Conservation (phyloP, 1,140 invertebrate species). For the Spodoptera litura region DNA sequence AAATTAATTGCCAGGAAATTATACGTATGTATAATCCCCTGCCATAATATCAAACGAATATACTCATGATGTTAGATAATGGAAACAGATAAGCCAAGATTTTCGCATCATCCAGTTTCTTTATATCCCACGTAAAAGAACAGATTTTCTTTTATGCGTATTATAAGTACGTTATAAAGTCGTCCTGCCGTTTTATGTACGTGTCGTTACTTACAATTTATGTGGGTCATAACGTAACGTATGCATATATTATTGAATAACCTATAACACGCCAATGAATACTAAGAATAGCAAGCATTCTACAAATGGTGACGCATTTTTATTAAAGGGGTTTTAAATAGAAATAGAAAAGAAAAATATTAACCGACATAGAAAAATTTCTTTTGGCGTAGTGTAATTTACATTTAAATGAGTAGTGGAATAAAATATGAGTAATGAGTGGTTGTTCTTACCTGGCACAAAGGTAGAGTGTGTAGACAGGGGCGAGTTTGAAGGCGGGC, state of each 20-base stretch:
- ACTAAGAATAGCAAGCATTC: not conserved
- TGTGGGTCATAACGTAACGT: conserved; percentile 21
- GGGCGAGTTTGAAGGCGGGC: conserved; percentile 95
- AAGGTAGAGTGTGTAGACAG: conserved; percentile 97
- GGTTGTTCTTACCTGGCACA: conserved; percentile 89
- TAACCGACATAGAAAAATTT: not conserved
- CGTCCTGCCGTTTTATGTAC: not conserved
- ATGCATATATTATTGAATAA: conserved; percentile 20
- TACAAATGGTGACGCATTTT: conserved; percentile 8
- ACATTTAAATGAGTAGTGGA: no score
- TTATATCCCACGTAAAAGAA: not conserved
- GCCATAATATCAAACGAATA: no score
- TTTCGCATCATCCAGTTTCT: no score
- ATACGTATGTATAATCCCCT: no score
- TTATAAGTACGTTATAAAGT: conserved; percentile 1
- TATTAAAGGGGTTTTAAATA: conserved; percentile 3
- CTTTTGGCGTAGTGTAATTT: no score
- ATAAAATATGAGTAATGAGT: not conserved
- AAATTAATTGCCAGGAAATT: no score
- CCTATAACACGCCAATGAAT: not conserved
- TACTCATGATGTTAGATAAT: no score
- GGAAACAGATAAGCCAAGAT: not conserved
- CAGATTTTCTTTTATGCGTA: conserved; percentile 23
- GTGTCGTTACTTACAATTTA: conserved; percentile 16
- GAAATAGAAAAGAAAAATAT: not conserved